phyloP scores from a whole-genome alignment of 2,888 invertebrate genomes.

The Terebella lapidaria region DNA sequence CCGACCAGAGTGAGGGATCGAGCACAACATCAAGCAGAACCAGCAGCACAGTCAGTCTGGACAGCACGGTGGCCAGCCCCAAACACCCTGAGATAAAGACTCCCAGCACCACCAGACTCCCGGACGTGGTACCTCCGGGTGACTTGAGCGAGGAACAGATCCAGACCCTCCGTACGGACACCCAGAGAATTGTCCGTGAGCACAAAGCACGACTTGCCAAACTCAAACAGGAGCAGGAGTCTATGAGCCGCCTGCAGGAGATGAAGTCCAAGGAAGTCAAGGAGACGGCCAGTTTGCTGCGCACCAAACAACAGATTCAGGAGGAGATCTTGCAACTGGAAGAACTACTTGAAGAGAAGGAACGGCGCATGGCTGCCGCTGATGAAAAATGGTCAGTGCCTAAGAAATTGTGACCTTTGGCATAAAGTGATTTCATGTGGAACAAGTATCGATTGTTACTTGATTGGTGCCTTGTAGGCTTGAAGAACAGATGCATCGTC shows the following conservation, averaged over 20 bases:
- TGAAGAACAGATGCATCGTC: too few species aligned
- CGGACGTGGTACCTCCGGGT: too few species aligned
- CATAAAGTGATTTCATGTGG: neutral
- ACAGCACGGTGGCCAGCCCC: neutral
- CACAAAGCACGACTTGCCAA: slow-evolving; percentile 7
- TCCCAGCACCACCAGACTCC: too few species aligned
- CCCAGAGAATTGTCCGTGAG: slow-evolving; percentile 5
- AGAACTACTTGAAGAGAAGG: neutral
- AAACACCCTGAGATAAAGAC: too few species aligned
- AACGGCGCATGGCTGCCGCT: neutral
- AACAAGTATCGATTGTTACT: neutral
- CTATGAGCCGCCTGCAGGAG: slow-evolving; percentile 43
- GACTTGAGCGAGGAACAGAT: neutral
- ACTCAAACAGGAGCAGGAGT: slow-evolving; percentile 50
- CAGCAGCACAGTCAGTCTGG: neutral
- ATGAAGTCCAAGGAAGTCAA: slow-evolving; percentile 29
- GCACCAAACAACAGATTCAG: slow-evolving; percentile 35
- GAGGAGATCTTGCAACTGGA: slow-evolving; percentile 23
- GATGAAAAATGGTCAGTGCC: neutral
- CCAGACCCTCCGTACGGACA: neutral
- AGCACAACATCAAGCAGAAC: neutral
- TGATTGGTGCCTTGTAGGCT: neutral
- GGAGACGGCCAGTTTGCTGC: slow-evolving; percentile 42
- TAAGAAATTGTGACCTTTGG: too few species aligned
- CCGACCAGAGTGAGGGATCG: neutral